Conservation (phyloP, 2,113 vertebrate genomes). For the Acrocephalus arundinaceus region DNA sequence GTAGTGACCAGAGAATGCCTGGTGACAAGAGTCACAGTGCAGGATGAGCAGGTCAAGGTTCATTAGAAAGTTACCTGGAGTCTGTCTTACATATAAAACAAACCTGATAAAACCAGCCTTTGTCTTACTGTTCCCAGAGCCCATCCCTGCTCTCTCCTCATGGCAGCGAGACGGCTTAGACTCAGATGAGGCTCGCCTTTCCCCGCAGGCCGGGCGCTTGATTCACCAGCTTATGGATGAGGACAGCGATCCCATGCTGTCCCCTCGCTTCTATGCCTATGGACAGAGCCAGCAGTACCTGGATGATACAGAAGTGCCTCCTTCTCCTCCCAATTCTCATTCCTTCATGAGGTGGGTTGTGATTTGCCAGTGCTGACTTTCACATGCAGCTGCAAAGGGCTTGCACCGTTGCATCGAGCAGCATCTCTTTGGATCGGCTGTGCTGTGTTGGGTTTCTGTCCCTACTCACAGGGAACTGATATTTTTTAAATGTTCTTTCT, state of each 20-base stretch:
- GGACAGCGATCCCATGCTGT: conserved; percentile 91
- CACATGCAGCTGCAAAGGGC: not conserved
- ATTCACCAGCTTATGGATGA: conserved; percentile 92
- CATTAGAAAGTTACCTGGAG: not conserved
- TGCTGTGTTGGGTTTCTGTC: not conserved
- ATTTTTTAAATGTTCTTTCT: not conserved
- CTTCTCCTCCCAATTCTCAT: conserved; percentile 94
- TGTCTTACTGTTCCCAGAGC: conserved; percentile 77
- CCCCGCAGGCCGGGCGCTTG: conserved; percentile 86
- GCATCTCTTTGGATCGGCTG: not conserved
- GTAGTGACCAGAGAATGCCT: not conserved
- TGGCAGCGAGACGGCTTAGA: conserved; percentile 86
- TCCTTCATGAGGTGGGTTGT: conserved; percentile 89
- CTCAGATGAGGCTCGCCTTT: conserved; percentile 86
- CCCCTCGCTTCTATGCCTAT: conserved; percentile 94
- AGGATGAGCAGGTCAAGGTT: not conserved
- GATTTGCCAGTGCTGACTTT: not conserved
- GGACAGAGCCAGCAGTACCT: conserved; percentile 92
- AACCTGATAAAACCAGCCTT: conserved; percentile 17
- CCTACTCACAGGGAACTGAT: not conserved
- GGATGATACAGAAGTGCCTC: conserved; percentile 95
- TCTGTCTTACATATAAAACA: not conserved
- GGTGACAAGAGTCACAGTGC: fast-evolving
- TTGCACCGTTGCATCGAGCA: not conserved
- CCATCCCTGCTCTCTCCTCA: conserved; percentile 81